Evolutionary conservation across 2,797 vertebrate genomes (phyloP), one percentile per base, ranked within the genome.

Genomic region (Arctocebus calabarensis): DNA sequence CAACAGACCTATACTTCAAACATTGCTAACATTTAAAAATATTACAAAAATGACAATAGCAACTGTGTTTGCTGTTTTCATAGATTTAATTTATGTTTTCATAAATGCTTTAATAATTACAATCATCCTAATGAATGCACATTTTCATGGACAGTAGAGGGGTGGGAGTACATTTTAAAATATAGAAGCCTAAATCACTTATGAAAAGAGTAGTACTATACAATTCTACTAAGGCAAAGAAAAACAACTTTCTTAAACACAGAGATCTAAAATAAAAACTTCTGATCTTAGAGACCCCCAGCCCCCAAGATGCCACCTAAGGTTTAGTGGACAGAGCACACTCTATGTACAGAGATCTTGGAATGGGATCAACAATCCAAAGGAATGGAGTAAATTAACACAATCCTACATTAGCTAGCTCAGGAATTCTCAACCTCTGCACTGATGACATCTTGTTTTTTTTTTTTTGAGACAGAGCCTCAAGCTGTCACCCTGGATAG

Each of bases 201-300:
- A 93, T 43, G 37, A 32, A 94, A 83, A 87, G 17, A 66, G 9
- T 16, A n/a, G 2, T 52, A 37, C 55, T 64, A 84, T n/a, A 32
- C 78, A 81, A 87, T n/a, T 81, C 73, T 64, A 48, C 12, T 37
- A 2, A 88, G 22, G 61, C 27, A 91, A 52, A 95, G 78, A 66
- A 73, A 85, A 95, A 79, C 32, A 68, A 86, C 37, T 81, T 84
- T 90, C 25, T 14, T 70, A 81, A 92, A 87, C 19, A 74, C 68
- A 96, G 88, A 93, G 32, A 87, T 43, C 34, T 77, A 91, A 25
- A 29, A 84, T 70, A 61, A 57, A 86, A 93, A 84, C 83, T 89
- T 25, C 8, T 68, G 43, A 66, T 59, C 34, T 64, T 22, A 55
- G 29, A 71, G 43, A 84, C 40, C 23, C 25, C 22, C 40, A 20